These are phyloP conservation scores for Ceraclea dissimilis DNA, from an alignment of 2,888 invertebrate genomes.

Conservation along the genomic window DNA sequence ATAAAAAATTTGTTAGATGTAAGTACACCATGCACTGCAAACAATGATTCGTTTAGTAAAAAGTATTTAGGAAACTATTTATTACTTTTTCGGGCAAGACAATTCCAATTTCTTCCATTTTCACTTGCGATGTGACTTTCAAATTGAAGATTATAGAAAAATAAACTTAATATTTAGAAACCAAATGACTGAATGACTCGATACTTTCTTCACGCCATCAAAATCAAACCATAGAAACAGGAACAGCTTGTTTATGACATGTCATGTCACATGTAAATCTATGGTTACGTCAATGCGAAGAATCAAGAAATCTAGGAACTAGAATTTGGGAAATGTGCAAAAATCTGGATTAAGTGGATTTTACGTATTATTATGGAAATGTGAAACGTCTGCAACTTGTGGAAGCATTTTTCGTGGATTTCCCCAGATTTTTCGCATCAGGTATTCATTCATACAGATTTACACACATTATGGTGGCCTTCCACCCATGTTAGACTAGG, in stretches of 20 bases:
- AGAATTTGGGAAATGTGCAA: too few species aligned
- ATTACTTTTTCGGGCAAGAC: slow-evolving; percentile 73
- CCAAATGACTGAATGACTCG: not conserved
- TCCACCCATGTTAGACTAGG: too few species aligned
- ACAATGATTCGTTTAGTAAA: too few species aligned
- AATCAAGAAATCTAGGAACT: not conserved
- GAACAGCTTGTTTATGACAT: not conserved
- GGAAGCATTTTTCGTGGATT: too few species aligned
- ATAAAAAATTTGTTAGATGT: not conserved
- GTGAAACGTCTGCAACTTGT: too few species aligned
- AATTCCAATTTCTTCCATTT: slow-evolving; percentile 79
- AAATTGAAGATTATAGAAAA: not conserved
- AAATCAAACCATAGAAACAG: too few species aligned
- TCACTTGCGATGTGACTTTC: not conserved
- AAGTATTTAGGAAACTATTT: not conserved
- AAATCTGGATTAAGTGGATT: too few species aligned
- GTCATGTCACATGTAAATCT: not conserved
- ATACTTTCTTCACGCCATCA: not conserved
- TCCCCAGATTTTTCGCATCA: too few species aligned
- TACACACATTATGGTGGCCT: too few species aligned
- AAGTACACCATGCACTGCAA: slow-evolving; percentile 1
- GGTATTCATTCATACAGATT: too few species aligned
- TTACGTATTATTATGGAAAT: too few species aligned
- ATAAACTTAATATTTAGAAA: not conserved
- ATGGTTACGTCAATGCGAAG: not conserved